Evolutionary conservation across 1,140 invertebrate species (phyloP), one percentile per base, ranked within the genome.

Genomic region (Tetragnatha versicolor): DNA sequence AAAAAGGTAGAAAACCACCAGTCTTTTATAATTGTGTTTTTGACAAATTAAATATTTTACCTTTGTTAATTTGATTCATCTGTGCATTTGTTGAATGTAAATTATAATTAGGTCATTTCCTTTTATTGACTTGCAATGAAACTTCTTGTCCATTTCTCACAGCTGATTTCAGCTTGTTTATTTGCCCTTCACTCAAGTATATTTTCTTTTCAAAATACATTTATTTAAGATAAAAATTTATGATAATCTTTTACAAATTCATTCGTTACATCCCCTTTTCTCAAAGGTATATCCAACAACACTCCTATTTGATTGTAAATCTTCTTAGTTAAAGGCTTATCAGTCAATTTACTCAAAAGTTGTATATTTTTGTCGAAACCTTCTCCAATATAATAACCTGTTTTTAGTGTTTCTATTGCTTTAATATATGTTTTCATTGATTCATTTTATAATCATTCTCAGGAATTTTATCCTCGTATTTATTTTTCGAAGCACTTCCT

Each of bases 181-280:
- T 68, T 29, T 68, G 65, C n/a, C 3, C 1, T 49, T 68, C 42
- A 17, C 65, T 51, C 12, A 68, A 17, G 10, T 49, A 0, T 20
- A 68, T 7, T 33, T 33, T 29, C 20, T 22, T 66, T 66, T 66
- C 33, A 29, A 66, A 17, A n/a, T 66, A 66, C 25, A 66, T 66
- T 66, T 66, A 49, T 66, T 66, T 66, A 49, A 27, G 27, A n/a
- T n/a, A 33, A 47, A 22, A 68, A 49, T 20, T 66, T 31, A 31
- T 49, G 17, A 9, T 33, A 29, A 17, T 47, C 10, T 22, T 47
- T 51, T 3, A 51, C 29, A 2, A 31, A 10, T 7, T 51, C 27
- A 31, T 9, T 22, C 4, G 65, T 68, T 25, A 68, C 1, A 17
- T 2, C 17, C 20, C 65, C 42, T 49, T 68, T 27, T 51, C 22